phyloP scores from a whole-genome alignment of 2,113 vertebrate genomes.

The Deroptyus accipitrinus region DNA sequence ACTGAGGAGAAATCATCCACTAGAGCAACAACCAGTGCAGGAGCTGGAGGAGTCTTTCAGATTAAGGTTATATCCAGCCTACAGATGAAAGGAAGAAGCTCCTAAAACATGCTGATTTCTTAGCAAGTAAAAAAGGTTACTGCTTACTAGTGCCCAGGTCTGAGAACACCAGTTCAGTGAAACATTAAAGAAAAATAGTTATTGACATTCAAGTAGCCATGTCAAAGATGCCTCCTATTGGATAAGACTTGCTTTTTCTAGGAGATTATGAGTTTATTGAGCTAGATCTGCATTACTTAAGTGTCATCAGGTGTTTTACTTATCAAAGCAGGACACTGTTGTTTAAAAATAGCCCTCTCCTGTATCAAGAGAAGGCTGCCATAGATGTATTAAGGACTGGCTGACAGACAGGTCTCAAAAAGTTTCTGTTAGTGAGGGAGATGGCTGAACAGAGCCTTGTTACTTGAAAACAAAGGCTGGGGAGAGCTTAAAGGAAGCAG shows the following conservation, averaged over 20 bases:
- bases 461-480: not conserved
- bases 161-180: not conserved
- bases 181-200: not conserved
- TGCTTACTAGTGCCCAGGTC: not conserved
- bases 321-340: not conserved
- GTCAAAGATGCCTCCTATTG: not conserved
- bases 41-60: not conserved
- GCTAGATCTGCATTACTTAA: not conserved
- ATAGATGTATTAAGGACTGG: not conserved
- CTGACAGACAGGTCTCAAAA: not conserved
- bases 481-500: not conserved
- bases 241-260: not conserved
- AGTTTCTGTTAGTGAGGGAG: not conserved
- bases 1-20: not conserved
- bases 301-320: not conserved
- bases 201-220: not conserved
- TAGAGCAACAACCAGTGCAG: rapidly evolving
- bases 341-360: not conserved
- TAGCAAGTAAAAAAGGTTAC: not conserved
- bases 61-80: not conserved
- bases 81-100: not conserved
- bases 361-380: not conserved
- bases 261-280: not conserved
- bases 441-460: not conserved
- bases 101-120: not conserved